Conservation (phyloP, 1,140 invertebrate species). For the Chironomus tepperi region DNA sequence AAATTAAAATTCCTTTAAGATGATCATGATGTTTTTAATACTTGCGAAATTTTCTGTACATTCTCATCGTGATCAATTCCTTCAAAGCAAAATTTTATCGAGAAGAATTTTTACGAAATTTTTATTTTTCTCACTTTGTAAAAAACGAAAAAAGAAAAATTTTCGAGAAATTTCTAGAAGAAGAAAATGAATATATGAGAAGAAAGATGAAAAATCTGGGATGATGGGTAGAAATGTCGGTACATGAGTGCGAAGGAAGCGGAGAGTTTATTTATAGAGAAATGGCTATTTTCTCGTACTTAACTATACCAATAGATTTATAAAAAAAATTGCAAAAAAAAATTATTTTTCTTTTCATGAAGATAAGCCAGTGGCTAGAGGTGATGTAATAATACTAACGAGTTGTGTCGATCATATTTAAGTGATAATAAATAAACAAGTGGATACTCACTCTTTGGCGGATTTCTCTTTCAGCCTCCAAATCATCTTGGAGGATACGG, state of each 20-base stretch:
- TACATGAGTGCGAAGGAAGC: constrained; percentile 19
- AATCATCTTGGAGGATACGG: constrained; percentile 91
- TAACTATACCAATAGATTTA: constrained; percentile 19
- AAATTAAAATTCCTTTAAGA: too few relatives aligned
- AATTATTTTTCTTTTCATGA: constrained; percentile 10
- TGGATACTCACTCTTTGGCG: constrained; percentile 80
- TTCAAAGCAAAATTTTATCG: not conserved
- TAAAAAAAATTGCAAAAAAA: constrained; percentile 18
- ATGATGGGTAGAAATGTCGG: constrained; percentile 4
- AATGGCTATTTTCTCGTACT: constrained; percentile 21
- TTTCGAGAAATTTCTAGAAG: not conserved
- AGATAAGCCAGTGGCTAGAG: not conserved
- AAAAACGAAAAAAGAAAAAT: not conserved
- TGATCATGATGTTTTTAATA: too few relatives aligned
- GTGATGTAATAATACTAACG: constrained; percentile 14
- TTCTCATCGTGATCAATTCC: too few relatives aligned
- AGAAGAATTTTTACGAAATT: too few relatives aligned
- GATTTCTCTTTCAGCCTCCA: constrained; percentile 93
- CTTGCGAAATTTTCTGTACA: too few relatives aligned
- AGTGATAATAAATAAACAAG: not conserved
- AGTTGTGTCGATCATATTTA: not conserved
- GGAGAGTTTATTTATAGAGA: constrained; percentile 18
- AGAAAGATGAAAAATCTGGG: not conserved
- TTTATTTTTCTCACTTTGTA: not conserved
- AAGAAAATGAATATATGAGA: not conserved